Base-by-base conservation (phyloP, 2,888 invertebrate species). In the Calephelis perditalis region DNA sequence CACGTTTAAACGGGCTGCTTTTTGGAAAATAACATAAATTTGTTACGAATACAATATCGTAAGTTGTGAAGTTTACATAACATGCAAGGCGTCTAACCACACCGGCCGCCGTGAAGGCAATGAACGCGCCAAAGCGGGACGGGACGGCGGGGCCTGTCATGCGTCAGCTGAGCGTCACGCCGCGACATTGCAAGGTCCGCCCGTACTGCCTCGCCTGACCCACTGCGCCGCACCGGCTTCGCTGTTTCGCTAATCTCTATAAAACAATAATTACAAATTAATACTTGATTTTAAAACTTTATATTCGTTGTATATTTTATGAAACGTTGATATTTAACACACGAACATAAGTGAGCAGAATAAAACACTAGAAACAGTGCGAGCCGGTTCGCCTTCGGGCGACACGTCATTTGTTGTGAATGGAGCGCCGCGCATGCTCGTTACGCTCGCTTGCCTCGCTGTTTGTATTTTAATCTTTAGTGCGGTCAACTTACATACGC, bases 81-180 rank as follows among this genome's bases (percentile, higher is more conserved):
- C 85, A 82, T 84, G 76, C 78, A 71, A 70, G 67, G 72, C 86
- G 82, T 78, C 80, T 80, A 82, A 81, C 82, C 87, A 75, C 85
- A 78, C 79, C 87, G 87, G 87, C 86, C 81, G 93, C 93, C 93
- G 91, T 92, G 92, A 89, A 92, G 92, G 91, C 92, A 92, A 92
- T 93, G 93, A 93, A 93, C 93, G 93, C 91, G 91, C 67, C 71
- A 72, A 73, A 69, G 78, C 73, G 75, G 70, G 77, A 83, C 84
- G 71, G 68, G 83, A 86, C 85, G 84, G 81, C 86, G 86, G 82
- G 79, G 81, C 83, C 79, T 79, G 80, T 80, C 78, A 72, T 72
- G 73, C 82, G 83, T 90, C 90, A 91, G 90, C 91, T 91, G 89
- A 91, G 89, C 91, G 89, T 87, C 89, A 89, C 84, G 86, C 85